Evolutionary conservation across 2,113 vertebrate species (phyloP).

Genomic region (Loxodonta africana): DNA sequence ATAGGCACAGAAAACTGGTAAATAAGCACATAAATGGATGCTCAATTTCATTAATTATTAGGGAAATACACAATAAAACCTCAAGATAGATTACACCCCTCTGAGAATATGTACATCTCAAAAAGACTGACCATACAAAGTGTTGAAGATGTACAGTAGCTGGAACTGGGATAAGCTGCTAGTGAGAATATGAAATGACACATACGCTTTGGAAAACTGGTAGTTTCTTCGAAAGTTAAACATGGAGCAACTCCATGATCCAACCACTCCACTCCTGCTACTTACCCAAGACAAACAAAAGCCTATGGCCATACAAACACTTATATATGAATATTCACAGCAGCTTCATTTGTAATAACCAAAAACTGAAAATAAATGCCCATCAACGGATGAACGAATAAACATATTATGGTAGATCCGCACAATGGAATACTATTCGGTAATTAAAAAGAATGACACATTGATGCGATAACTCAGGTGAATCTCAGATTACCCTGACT

Average conservation of each 20-base stretch:
- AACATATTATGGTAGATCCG: no score
- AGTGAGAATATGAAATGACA: no score
- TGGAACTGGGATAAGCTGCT: neutral
- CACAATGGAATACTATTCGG: neutral
- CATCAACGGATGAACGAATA: no score
- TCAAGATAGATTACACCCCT: neutral
- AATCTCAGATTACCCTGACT: neutral
- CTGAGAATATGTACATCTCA: neutral
- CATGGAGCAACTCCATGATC: neutral
- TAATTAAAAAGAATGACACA: neutral
- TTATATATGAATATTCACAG: no score
- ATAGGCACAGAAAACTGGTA: no score
- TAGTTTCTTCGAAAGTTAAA: neutral
- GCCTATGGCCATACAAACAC: no score
- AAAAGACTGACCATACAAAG: neutral
- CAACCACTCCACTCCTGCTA: neutral
- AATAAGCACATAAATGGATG: no score
- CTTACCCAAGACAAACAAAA: no score
- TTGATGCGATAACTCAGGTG: neutral
- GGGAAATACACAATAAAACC: neutral
- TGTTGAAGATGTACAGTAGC: neutral
- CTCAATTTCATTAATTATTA: no score
- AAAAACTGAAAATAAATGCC: no score
- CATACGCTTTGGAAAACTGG: no score
- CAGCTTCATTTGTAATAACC: no score